These are phyloP conservation scores for Philopotamus ludificatus DNA, from an alignment of 1,140 invertebrate genomes.

Conservation along the genomic window DNA sequence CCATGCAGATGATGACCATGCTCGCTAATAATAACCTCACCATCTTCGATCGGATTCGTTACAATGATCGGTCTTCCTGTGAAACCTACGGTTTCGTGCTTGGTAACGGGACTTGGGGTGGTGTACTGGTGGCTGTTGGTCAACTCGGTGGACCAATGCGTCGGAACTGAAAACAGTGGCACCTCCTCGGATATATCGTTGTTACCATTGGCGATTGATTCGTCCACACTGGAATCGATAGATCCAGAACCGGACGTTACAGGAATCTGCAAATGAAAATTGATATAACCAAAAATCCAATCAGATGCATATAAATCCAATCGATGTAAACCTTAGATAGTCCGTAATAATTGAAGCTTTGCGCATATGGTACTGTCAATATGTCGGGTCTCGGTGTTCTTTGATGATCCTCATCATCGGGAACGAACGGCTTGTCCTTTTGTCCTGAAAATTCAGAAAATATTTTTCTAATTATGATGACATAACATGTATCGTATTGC, in stretches of 20 bases:
- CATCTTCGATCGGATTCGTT: slow-evolving; percentile 17
- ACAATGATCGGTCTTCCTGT: slow-evolving; percentile 35
- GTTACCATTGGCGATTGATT: slow-evolving; percentile 34
- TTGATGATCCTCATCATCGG: slow-evolving; percentile 61
- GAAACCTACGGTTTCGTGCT: slow-evolving; percentile 10
- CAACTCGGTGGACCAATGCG: slow-evolving; percentile 39
- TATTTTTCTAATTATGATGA: too few species aligned
- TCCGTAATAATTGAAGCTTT: slow-evolving; percentile 53
- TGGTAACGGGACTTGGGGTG: slow-evolving; percentile 17
- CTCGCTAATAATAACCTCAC: too few species aligned
- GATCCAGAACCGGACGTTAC: background rate
- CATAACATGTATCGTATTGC: too few species aligned
- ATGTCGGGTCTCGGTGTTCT: slow-evolving; percentile 66
- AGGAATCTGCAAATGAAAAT: background rate
- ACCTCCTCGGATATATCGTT: slow-evolving; percentile 34
- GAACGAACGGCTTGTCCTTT: slow-evolving; percentile 66
- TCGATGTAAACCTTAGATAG: slow-evolving; percentile 17
- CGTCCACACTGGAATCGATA: slow-evolving; percentile 16
- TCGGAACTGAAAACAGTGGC: slow-evolving; percentile 22
- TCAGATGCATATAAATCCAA: slow-evolving; percentile 1
- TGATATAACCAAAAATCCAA: too few species aligned
- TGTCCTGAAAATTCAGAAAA: slow-evolving; percentile 52
- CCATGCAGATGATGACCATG: background rate
- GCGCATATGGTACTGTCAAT: slow-evolving; percentile 56
- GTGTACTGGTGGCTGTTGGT: slow-evolving; percentile 24